Conservation (phyloP, 2,113 vertebrate species). For the Nesogale talazaci region DNA sequence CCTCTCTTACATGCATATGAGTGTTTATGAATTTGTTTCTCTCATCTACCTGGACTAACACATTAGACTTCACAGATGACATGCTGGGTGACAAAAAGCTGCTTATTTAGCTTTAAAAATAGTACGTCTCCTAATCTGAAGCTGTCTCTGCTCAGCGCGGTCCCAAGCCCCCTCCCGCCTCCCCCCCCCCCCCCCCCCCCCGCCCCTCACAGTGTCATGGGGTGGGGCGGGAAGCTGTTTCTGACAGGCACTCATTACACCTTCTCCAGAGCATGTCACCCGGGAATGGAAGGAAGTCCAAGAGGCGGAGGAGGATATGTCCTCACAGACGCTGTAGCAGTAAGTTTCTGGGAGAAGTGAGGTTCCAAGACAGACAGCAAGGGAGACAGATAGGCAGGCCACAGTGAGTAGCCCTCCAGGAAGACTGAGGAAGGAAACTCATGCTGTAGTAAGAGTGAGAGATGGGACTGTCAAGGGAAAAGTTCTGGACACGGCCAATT, state of each 20-base stretch:
- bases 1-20: too few species aligned
- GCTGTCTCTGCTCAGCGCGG: constrained; percentile 44
- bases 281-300: constrained; percentile 18
- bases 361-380: background rate
- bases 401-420: background rate
- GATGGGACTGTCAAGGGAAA: background rate
- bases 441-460: background rate
- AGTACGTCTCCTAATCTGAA: constrained; percentile 47
- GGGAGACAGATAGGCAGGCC: background rate
- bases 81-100: constrained; percentile 40
- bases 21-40: too few species aligned
- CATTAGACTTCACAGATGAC: constrained; percentile 41
- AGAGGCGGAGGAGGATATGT: background rate
- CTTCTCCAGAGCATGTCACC: background rate
- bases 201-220: too few species aligned
- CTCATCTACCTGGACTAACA: too few species aligned
- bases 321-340: constrained; percentile 30
- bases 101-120: constrained; percentile 59
- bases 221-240: background rate
- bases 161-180: too few species aligned
- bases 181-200: too few species aligned
- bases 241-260: constrained; percentile 35
- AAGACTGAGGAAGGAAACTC: background rate
- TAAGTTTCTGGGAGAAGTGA: background rate
- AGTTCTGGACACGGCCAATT: background rate